Conservation (phyloP, 2,113 vertebrate genomes). For the Ammospiza caudacuta region DNA sequence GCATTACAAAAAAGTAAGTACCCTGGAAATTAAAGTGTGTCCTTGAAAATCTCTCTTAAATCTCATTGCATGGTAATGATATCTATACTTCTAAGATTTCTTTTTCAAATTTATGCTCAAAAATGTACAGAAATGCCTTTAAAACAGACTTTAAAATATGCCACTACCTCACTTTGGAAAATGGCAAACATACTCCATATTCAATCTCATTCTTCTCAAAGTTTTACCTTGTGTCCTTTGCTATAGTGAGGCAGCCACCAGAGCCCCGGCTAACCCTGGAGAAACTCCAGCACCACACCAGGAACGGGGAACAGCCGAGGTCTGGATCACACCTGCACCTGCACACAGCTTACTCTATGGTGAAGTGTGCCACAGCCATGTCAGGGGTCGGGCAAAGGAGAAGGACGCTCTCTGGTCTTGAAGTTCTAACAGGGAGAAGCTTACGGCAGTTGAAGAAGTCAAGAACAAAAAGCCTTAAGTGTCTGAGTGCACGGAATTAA, state of each 20-base stretch:
- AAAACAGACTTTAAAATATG: neutral
- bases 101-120: neutral
- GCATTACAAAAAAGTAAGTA: neutral
- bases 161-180: neutral
- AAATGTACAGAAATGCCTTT: neutral
- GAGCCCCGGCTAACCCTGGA: neutral
- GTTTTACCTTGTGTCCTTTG: neutral
- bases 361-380: neutral
- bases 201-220: neutral
- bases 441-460: accelerated
- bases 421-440: neutral
- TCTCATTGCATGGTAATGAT: neutral
- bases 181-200: neutral
- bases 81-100: neutral
- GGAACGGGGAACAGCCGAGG: neutral
- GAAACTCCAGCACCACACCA: neutral
- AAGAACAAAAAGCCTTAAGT: neutral
- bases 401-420: too few species aligned
- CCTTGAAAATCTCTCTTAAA: neutral
- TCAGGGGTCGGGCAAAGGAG: neutral
- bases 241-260: neutral
- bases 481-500: neutral
- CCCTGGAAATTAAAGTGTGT: neutral
- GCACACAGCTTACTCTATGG: neutral
- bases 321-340: neutral